Evolutionary conservation across 2,797 vertebrate genomes (phyloP), one percentile per base, ranked within the genome.

Genomic region (Tangara arthus): DNA sequence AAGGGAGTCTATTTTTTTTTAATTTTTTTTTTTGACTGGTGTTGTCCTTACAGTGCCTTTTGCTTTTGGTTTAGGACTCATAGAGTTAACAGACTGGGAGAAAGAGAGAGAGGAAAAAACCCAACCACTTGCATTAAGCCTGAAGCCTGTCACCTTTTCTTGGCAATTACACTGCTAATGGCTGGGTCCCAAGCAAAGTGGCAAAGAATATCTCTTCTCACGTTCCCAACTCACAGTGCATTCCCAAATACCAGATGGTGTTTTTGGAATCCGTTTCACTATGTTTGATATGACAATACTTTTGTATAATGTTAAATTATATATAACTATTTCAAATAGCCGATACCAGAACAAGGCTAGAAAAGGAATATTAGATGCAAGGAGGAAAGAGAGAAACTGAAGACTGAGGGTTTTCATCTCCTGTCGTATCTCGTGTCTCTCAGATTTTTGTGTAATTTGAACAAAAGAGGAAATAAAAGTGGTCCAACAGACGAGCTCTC

Each of bases 231-330:
- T 98, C 98, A 96, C 98, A 97, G 98, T 98, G 97, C 97, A 97
- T 98, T 98, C 98, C 98, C 98, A 98, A 98, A 99, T 99, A 99
- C 98, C 99, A 99, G 99, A 99, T 99, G 98, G 99, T 98, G 98
- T 98, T 99, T 99, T 99, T 99, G 98, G 98, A 99, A 98, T 98
- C 98, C 97, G 98, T 98, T 99, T 99, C 98, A 98, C 97, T 97
- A 98, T 98, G 98, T 98, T 98, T 98, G 98, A 98, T 98, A 98
- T 98, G 97, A 98, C 98, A 98, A 98, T 98, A 98, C 98, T 98
- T 98, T 97, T 98, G 98, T 98, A 98, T 98, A 98, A 98, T 95
- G 98, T 98, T 98, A 98, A 98, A 98, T 98, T 98, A 98, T 98
- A 98, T 98, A 98, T 98, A 98, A 98, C 98, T 96, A 98, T 97